A percentile compares a stretch with the other conserved stretches of the same genome.
phyloP scores from a whole-genome alignment of 1,140 invertebrate genomes.

The Euschistus heros region DNA sequence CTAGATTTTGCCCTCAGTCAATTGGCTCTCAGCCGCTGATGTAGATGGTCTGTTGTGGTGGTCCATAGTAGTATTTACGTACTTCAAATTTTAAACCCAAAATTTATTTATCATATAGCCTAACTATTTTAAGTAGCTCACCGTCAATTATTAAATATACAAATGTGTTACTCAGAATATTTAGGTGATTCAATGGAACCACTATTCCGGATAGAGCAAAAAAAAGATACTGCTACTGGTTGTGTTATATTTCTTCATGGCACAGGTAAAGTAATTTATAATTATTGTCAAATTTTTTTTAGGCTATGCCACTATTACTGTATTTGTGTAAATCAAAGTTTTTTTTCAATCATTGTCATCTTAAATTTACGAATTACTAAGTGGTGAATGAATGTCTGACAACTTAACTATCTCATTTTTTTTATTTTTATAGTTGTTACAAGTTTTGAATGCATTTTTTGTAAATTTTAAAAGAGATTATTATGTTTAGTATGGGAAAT shows the following conservation, averaged over 20 bases:
- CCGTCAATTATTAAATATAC: no score
- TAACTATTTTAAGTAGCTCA: no score
- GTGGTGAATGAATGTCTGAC: neutral
- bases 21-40: no score
- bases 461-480: no score
- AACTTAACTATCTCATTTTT: neutral
- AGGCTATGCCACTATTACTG: neutral
- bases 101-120: no score
- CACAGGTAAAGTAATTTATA: constrained; percentile 38
- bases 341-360: neutral
- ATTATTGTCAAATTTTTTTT: constrained; percentile 25
- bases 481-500: neutral
- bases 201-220: neutral
- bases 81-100: no score
- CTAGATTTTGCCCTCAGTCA: no score
- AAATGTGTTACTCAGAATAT: neutral
- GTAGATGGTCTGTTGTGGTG: no score
- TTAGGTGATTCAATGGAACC: neutral
- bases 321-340: neutral
- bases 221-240: constrained; percentile 34
- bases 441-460: neutral
- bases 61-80: no score
- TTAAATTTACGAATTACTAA: neutral
- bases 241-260: constrained; percentile 51
- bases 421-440: neutral